A percentile compares a stretch with the other conserved stretches of the same genome.
Evolutionary conservation across 2,797 vertebrate genomes (phyloP).

Genomic region (Novumbra hubbsi): DNA sequence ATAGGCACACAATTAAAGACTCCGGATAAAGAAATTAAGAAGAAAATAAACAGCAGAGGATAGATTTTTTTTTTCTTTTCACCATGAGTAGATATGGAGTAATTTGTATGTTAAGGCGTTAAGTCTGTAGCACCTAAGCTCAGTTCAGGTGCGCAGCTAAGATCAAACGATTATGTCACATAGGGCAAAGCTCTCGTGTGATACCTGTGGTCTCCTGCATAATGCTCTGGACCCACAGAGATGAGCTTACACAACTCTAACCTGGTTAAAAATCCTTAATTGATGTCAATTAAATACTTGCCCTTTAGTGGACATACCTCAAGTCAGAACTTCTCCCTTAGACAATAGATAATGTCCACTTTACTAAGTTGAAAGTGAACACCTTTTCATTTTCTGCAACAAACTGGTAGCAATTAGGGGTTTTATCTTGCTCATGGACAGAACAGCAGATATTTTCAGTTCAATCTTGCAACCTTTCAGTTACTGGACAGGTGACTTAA

Average conservation of each 20-base stretch:
- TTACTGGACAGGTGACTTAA: too few relatives aligned
- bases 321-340: not conserved
- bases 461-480: too few relatives aligned
- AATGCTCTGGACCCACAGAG: not conserved
- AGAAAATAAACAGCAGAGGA: not conserved
- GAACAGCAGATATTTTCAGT: too few relatives aligned
- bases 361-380: too few relatives aligned
- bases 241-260: too few relatives aligned
- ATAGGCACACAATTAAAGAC: not conserved
- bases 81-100: not conserved
- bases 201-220: not conserved
- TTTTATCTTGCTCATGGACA: too few relatives aligned
- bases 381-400: too few relatives aligned
- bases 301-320: not conserved
- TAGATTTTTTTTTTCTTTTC: not conserved
- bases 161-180: not conserved
- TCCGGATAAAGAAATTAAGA: too few relatives aligned
- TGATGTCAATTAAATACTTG: too few relatives aligned
- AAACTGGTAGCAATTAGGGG: too few relatives aligned
- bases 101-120: conserved; percentile 3
- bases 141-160: not conserved
- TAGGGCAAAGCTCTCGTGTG: not conserved
- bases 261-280: too few relatives aligned
- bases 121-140: not conserved
- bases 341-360: not conserved